These are phyloP conservation scores for Archilochus colubris DNA, from an alignment of 2,113 vertebrate species.

Conservation along the genomic window DNA sequence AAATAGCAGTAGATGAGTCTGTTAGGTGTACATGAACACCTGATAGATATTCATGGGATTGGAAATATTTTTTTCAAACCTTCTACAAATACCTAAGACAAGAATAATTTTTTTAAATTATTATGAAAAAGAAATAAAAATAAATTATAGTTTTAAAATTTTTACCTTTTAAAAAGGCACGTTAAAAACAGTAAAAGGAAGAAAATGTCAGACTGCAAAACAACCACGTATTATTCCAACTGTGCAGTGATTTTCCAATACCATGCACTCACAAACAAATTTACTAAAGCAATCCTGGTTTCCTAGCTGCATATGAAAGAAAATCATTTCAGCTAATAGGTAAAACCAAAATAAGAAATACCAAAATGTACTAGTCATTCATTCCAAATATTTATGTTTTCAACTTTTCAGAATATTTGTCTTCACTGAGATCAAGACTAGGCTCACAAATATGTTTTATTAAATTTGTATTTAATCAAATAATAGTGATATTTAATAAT, in stretches of 20 bases:
- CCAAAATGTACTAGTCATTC: neutral
- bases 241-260: neutral
- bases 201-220: neutral
- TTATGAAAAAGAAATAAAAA: neutral
- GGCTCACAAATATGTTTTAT: neutral
- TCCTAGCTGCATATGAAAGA: neutral
- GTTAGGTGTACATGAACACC: neutral
- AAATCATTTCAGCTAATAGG: neutral
- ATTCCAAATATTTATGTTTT: neutral
- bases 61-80: neutral
- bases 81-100: neutral
- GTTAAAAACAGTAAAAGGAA: neutral
- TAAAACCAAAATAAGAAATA: neutral
- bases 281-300: neutral
- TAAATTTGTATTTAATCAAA: neutral
- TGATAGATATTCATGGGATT: neutral
- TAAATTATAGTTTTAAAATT: neutral
- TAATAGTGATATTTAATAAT: too few species aligned
- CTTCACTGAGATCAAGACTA: neutral
- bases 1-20: neutral
- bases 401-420: neutral
- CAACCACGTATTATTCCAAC: neutral
- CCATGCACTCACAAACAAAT: accelerated
- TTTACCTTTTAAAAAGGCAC: neutral
- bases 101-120: too few species aligned